Conservation (phyloP, 2,113 vertebrate species). For the Anoplopoma fimbria region DNA sequence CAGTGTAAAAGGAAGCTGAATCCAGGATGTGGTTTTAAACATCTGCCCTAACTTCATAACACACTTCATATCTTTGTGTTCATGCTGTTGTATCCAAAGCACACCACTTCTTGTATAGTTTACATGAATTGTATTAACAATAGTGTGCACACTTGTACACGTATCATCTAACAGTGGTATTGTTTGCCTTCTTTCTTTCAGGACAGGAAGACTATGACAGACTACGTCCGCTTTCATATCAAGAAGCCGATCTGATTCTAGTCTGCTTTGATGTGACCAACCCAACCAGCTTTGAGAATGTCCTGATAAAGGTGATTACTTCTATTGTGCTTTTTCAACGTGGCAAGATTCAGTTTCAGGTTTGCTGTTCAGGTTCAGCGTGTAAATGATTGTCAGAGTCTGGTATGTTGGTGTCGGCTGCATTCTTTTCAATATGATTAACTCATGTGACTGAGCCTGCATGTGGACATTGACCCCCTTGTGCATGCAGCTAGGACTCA, state of each 20-base stretch:
- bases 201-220: conserved; percentile 98
- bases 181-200: conserved; percentile 63
- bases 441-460: conserved; percentile 14
- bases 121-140: neutral
- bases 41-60: neutral
- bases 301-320: conserved; percentile 90
- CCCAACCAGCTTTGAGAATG: conserved; percentile 94
- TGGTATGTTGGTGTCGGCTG: conserved; percentile 25
- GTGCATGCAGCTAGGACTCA: neutral
- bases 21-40: conserved; percentile 82
- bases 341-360: conserved; percentile 14
- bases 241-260: conserved; percentile 90
- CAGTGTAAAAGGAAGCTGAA: conserved; percentile 73
- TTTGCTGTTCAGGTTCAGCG: neutral
- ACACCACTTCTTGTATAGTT: neutral
- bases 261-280: conserved; percentile 98
- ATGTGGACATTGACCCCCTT: conserved; percentile 46
- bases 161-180: neutral
- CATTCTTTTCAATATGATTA: conserved; percentile 57
- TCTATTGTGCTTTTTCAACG: neutral
- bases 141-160: neutral
- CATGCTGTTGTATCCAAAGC: conserved; percentile 6
- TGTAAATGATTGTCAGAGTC: conserved; percentile 56
- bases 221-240: conserved; percentile 94
- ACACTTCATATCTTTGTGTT: conserved; percentile 25